These are phyloP conservation scores for Cheilosia variabilis DNA, from an alignment of 2,888 invertebrate species.

Conservation along the genomic window DNA sequence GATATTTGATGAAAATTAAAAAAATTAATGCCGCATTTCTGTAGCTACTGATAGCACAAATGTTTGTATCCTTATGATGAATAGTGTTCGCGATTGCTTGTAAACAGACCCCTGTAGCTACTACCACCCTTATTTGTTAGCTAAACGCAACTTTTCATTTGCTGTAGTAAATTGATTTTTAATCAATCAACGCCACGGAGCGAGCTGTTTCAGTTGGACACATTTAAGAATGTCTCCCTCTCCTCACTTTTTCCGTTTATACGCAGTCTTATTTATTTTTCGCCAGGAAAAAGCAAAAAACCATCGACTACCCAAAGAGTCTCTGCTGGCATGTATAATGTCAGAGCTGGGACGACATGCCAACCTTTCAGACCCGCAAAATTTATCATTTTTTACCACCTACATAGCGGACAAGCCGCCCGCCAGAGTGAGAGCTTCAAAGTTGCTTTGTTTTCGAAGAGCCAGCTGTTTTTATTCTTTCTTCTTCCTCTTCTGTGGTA, in stretches of 20 bases:
- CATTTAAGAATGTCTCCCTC: constrained; percentile 24
- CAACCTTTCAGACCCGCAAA: constrained; percentile 66
- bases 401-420: constrained; percentile 52
- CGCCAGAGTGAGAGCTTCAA: constrained; percentile 38
- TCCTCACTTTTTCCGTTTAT: constrained; percentile 21
- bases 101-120: not conserved
- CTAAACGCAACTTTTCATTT: constrained; percentile 10
- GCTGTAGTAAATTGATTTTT: constrained; percentile 52
- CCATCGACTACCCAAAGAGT: constrained; percentile 36
- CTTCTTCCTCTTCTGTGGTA: not conserved
- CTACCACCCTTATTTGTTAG: constrained; percentile 16
- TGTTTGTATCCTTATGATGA: too few species aligned
- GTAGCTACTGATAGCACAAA: too few species aligned
- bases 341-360: constrained; percentile 64
- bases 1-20: too few species aligned
- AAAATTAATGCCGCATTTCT: too few species aligned
- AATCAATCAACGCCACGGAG: constrained; percentile 55
- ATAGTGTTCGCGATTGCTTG: too few species aligned
- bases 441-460: constrained; percentile 54
- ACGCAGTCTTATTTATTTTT: constrained; percentile 46
- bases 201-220: constrained; percentile 16
- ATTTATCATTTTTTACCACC: constrained; percentile 74
- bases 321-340: constrained; percentile 40
- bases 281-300: constrained; percentile 24
- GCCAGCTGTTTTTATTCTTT: constrained; percentile 33